phyloP scores from a whole-genome alignment of 2,888 invertebrate species.

The Callosobruchus maculatus region DNA sequence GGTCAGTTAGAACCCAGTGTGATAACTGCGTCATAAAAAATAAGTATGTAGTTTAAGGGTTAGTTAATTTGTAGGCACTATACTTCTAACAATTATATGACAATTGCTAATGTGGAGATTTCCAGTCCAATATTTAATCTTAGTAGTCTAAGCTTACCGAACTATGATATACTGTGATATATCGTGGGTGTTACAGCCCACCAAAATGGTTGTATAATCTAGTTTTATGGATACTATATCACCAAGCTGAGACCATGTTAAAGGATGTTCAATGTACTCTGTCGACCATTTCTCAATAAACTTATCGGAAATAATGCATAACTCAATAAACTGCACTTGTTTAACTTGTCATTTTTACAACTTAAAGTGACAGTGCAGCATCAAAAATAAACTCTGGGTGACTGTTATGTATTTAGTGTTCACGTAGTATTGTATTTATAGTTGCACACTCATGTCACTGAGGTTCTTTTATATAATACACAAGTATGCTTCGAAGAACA shows the following conservation, averaged over 20 bases:
- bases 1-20: too few species aligned
- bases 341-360: neutral
- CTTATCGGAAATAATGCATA: neutral
- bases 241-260: neutral
- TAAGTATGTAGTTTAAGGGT: too few species aligned
- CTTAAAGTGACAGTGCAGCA: neutral
- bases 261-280: neutral
- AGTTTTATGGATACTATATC: neutral
- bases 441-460: neutral
- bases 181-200: neutral
- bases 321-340: neutral
- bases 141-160: too few species aligned
- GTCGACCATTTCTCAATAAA: neutral
- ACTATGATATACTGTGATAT: too few species aligned
- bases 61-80: too few species aligned
- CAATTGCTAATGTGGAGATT: too few species aligned
- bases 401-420: neutral
- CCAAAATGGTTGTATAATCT: neutral
- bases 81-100: too few species aligned
- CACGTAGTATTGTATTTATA: too few species aligned
- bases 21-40: too few species aligned
- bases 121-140: too few species aligned
- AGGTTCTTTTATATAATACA: too few species aligned
- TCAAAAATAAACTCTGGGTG: neutral
- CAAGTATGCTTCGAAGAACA: too few species aligned